A percentile compares a stretch with the other conserved stretches of the same genome.
These are phyloP conservation scores for Diploscapter pachys DNA, from an alignment of 1,140 invertebrate species.

Conservation along the genomic window DNA sequence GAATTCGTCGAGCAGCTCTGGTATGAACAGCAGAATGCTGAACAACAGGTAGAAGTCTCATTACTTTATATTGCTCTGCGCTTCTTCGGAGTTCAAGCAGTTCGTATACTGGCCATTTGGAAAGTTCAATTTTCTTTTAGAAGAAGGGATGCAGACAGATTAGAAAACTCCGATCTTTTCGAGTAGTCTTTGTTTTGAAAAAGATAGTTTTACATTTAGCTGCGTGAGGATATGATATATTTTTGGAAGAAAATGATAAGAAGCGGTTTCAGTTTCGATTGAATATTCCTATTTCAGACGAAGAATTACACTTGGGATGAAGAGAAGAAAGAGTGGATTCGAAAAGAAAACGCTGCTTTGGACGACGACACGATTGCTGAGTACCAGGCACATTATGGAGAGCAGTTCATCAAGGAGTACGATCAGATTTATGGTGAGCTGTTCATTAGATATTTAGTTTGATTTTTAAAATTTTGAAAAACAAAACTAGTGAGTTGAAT, in stretches of 20 bases:
- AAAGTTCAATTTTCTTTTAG: background rate
- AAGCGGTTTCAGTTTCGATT: too few species aligned
- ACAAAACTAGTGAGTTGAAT: background rate
- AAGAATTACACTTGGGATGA: constrained; percentile 43
- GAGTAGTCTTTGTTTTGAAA: constrained; percentile 8
- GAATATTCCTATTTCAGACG: too few species aligned
- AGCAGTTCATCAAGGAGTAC: constrained; percentile 59
- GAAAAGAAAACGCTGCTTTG: constrained; percentile 64
- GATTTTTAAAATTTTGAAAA: background rate
- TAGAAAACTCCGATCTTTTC: background rate
- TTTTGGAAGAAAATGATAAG: too few species aligned
- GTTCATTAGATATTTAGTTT: background rate
- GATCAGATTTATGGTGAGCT: constrained; percentile 17
- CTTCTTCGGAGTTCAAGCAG: background rate
- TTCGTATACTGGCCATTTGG: constrained; percentile 4
- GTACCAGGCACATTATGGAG: constrained; percentile 93
- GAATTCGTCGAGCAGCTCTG: constrained; percentile 36
- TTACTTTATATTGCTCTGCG: constrained; percentile 9
- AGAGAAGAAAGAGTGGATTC: constrained; percentile 43
- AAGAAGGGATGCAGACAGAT: constrained; percentile 36
- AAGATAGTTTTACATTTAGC: constrained; percentile 23
- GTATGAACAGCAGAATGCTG: constrained; percentile 19
- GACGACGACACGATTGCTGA: constrained; percentile 92
- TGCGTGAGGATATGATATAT: background rate
- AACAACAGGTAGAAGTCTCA: constrained; percentile 7